Conservation (phyloP, 2,797 vertebrate species). For the Halcyon badia region DNA sequence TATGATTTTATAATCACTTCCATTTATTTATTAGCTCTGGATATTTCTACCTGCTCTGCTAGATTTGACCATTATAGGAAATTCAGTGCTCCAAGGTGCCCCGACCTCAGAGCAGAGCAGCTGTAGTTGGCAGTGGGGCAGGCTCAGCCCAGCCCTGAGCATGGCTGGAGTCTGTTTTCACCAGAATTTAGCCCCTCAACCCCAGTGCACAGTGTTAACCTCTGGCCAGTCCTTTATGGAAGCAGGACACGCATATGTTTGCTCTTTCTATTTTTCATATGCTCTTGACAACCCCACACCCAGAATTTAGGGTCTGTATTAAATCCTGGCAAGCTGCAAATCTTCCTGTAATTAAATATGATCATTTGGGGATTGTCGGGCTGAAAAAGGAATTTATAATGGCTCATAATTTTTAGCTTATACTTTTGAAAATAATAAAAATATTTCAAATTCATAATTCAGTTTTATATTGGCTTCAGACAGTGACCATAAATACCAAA, state of each 20-base stretch:
- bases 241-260: rapidly evolving
- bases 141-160: neutral
- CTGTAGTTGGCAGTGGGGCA: rapidly evolving
- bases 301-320: neutral
- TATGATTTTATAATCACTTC: neutral
- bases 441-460: neutral
- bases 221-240: neutral
- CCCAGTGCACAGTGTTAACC: rapidly evolving
- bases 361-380: neutral
- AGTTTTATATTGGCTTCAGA: conserved; percentile 16
- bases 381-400: neutral
- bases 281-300: neutral
- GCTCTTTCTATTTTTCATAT: neutral
- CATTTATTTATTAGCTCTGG: neutral
- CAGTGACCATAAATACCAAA: conserved; percentile 22
- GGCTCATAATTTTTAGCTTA: neutral
- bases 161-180: neutral
- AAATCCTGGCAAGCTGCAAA: neutral
- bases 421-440: conserved; percentile 26
- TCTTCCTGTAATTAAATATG: neutral
- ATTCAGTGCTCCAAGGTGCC: neutral
- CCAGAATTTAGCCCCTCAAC: neutral
- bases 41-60: neutral
- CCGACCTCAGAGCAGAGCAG: neutral
- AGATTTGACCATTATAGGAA: rapidly evolving